These are phyloP conservation scores for Sphaerophoria rueppellii DNA, from an alignment of 2,888 invertebrate genomes.

Conservation along the genomic window DNA sequence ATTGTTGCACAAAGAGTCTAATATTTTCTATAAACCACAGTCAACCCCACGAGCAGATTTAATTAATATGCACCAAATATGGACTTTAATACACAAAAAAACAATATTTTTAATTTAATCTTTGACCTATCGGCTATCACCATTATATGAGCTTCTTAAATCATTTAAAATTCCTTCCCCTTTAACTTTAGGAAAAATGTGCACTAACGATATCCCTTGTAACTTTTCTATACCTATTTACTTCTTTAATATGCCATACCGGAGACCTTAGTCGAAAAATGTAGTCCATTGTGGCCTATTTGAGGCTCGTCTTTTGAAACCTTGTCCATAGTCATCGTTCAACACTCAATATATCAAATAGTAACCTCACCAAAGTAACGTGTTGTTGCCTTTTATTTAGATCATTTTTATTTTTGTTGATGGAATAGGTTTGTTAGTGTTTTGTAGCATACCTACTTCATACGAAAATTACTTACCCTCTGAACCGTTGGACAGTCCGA, in stretches of 20 bases:
- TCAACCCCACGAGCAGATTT: too few relatives aligned
- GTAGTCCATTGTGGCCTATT: not conserved
- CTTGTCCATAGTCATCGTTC: constrained; percentile 41
- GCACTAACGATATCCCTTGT: too few relatives aligned
- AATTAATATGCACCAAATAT: too few relatives aligned
- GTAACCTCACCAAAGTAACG: constrained; percentile 13
- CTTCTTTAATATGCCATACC: not conserved
- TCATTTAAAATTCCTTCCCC: too few relatives aligned
- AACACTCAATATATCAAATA: constrained; percentile 63
- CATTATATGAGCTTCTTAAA: too few relatives aligned
- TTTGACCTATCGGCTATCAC: too few relatives aligned
- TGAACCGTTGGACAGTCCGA: constrained; percentile 87
- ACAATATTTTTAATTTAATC: too few relatives aligned
- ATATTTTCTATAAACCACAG: too few relatives aligned
- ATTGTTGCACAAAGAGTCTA: too few relatives aligned
- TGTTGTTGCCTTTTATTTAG: constrained; percentile 65
- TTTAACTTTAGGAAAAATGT: too few relatives aligned
- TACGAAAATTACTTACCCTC: constrained; percentile 84
- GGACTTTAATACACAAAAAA: too few relatives aligned
- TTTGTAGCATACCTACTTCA: constrained; percentile 6
- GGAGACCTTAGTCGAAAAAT: not conserved
- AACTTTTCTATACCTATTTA: not conserved
- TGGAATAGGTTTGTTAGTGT: constrained; percentile 4
- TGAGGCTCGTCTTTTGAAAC: constrained; percentile 21
- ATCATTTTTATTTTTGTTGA: constrained; percentile 35